Conservation (phyloP, 1,140 invertebrate species). For the Cydia pomonella region DNA sequence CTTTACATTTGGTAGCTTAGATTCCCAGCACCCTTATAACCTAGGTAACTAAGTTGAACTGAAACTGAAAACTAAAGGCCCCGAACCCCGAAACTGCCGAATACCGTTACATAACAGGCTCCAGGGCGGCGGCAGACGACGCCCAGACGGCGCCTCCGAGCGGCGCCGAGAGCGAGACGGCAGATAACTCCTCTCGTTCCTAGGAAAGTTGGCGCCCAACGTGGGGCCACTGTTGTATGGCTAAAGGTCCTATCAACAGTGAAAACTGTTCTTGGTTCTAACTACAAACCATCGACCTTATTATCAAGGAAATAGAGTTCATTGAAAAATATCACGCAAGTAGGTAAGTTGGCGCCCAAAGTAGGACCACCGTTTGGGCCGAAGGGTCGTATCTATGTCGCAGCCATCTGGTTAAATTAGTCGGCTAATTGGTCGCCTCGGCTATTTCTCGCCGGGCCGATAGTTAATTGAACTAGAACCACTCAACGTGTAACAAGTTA, state of each 20-base stretch:
- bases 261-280: neutral
- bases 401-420: no score
- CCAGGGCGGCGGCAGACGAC: conserved; percentile 51
- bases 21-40: no score
- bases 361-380: neutral
- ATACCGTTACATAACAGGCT: conserved; percentile 54
- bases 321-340: no score
- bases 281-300: neutral
- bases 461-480: no score
- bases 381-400: neutral
- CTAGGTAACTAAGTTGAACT: neutral
- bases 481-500: no score
- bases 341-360: neutral
- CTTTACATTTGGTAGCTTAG: no score
- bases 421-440: no score
- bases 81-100: conserved; percentile 36
- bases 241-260: neutral
- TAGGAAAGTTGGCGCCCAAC: conserved; percentile 54
- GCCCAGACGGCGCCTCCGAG: conserved; percentile 51
- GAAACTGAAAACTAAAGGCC: conserved; percentile 36
- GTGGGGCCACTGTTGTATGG: conserved; percentile 27
- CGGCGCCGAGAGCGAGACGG: conserved; percentile 48
- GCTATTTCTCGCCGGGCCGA: no score
- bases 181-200: conserved; percentile 39
- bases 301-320: no score